Conservation (phyloP, 2,113 vertebrate genomes). For the Hoplias malabaricus region DNA sequence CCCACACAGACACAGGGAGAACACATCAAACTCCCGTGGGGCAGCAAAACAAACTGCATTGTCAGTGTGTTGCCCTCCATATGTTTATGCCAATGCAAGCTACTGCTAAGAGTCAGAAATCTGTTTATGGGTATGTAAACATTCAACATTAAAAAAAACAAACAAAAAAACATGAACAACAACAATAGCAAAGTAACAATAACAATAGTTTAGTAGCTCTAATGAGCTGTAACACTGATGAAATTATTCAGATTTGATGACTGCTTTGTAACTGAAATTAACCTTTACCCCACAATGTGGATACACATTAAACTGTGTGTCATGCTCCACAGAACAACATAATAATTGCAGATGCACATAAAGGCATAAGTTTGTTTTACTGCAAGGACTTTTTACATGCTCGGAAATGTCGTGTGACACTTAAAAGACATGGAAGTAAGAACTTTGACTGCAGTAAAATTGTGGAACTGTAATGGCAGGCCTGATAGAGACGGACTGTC, state of each 20-base stretch:
- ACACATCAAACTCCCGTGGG: too few species aligned
- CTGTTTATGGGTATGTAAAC: too few species aligned
- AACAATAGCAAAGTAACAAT: constrained; percentile 57
- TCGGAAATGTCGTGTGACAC: background rate
- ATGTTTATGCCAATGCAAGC: constrained; percentile 22
- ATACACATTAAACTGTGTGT: constrained; percentile 50
- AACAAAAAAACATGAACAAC: too few species aligned
- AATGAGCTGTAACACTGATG: constrained; percentile 57
- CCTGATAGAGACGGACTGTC: background rate
- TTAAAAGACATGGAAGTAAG: background rate
- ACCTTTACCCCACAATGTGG: constrained; percentile 42
- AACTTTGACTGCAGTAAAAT: background rate
- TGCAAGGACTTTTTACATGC: background rate
- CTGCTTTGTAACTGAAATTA: constrained; percentile 59
- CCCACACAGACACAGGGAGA: too few species aligned
- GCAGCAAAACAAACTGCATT: too few species aligned
- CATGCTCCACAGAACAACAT: constrained; percentile 22
- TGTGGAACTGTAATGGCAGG: background rate
- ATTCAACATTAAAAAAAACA: too few species aligned
- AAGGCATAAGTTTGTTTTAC: background rate
- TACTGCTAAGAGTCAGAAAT: background rate
- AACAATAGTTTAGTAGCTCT: constrained; percentile 44
- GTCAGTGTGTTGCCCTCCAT: too few species aligned
- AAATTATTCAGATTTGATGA: constrained; percentile 59
- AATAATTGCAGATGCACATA: background rate